Percentiles rank a stretch among this genome's conserved stretches.
Conservation (phyloP, 2,797 vertebrate species). For the Heteromormyrus szaboi region DNA sequence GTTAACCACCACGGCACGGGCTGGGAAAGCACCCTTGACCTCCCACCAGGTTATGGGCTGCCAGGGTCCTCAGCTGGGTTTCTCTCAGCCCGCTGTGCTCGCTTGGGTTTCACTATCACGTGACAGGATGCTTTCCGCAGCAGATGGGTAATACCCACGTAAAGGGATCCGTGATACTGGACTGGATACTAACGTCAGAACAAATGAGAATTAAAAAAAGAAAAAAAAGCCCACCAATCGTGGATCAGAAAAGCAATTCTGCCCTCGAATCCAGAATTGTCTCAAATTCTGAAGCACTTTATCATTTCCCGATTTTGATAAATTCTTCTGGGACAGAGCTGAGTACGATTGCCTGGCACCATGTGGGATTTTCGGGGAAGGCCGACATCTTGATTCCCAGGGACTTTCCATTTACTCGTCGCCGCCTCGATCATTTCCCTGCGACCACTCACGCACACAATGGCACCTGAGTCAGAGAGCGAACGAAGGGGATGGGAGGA, state of each 20-base stretch:
- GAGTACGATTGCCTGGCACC: background rate
- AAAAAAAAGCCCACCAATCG: background rate
- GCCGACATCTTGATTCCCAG: background rate
- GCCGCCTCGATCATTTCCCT: background rate
- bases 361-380: background rate
- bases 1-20: background rate
- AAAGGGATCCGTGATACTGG: background rate
- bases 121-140: background rate
- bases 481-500: background rate
- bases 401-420: background rate
- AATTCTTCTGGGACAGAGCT: background rate
- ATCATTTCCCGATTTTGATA: background rate
- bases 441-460: background rate
- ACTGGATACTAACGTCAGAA: background rate
- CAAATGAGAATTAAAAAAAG: background rate
- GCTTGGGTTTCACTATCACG: background rate
- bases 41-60: background rate
- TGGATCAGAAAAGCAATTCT: background rate
- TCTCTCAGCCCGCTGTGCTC: background rate
- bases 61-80: background rate
- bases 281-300: conserved; percentile 1
- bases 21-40: background rate
- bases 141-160: background rate
- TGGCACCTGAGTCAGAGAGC: conserved; percentile 13
- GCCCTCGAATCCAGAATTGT: background rate